Evolutionary conservation across 2,113 vertebrate species (phyloP).

Genomic region (Festucalex cinctus): DNA sequence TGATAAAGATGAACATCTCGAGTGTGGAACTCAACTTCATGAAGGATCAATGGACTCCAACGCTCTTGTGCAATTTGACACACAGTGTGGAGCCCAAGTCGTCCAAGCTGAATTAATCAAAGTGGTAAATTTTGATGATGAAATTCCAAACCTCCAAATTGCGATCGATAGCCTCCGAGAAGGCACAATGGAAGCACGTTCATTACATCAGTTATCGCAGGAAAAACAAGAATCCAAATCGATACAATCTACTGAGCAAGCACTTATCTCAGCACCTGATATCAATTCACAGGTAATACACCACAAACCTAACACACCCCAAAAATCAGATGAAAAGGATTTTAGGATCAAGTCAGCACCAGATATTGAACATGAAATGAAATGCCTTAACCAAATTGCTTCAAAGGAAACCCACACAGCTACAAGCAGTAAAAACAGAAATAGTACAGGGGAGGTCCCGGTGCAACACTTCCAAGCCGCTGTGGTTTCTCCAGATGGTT

Average conservation of each 20-base stretch:
- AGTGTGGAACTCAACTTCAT: neutral
- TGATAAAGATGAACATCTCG: too few relatives aligned
- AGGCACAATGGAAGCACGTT: conserved; percentile 78
- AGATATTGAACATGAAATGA: conserved; percentile 41
- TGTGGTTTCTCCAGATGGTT: conserved; percentile 60
- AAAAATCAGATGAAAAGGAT: conserved; percentile 8
- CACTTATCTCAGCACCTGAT: conserved; percentile 5
- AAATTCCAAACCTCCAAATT: conserved; percentile 69
- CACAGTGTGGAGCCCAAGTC: conserved; percentile 13
- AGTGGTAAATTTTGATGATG: conserved; percentile 33
- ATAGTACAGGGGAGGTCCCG: conserved; percentile 44
- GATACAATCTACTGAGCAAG: conserved; percentile 21
- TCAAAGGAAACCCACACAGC: conserved; percentile 62
- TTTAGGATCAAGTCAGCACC: neutral
- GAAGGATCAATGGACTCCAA: conserved; percentile 19
- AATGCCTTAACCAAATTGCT: conserved; percentile 57
- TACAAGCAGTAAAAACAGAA: conserved; percentile 2
- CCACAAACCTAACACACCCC: conserved; percentile 5
- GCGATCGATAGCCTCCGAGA: conserved; percentile 74
- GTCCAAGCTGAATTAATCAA: conserved; percentile 42
- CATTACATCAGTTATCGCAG: conserved; percentile 72
- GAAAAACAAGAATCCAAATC: conserved; percentile 56
- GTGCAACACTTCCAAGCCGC: conserved; percentile 64
- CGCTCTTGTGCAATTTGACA: conserved; percentile 31
- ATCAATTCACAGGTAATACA: neutral